Evolutionary conservation across 2,888 invertebrate species (phyloP), one percentile per base, ranked within the genome.

Genomic region (Cataglyphis albicans): DNA sequence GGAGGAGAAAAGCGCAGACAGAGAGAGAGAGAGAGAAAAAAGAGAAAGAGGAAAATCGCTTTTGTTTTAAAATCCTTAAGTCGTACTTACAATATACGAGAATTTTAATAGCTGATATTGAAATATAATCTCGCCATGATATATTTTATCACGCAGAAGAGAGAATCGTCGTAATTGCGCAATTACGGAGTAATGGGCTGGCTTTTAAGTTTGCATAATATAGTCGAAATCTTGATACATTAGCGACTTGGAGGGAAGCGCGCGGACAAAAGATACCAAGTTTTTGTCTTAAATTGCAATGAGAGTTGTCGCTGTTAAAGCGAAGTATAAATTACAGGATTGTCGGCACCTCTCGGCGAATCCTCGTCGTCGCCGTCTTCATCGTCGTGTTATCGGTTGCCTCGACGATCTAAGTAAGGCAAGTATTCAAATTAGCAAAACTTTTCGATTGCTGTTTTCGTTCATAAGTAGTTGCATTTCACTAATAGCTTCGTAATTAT

Each of bases 391-490:
- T 88, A 85, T 88, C 82, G 52, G 82, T 59, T 76, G 76, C 83
- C 70, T 25, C 81, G 44, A 35, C 82, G 81, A 88, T 88, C 80
- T 84, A 80, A 86, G 68, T 72, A 84, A 48, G 63, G 61, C 82
- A 78, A 72, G 84, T 80, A 83, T 89, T 89, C 86, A 81, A 88
- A 87, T 87, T 82, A 87, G 73, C 84, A 86, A 87, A 91, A 91
- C 91, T 90, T 91, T 91, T 91, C 89, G 90, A 91, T 91, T 89
- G 84, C 84, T 88, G 84, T 88, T 80, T 75, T 80, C 72, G 55
- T 64, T 52, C 7, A 59, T 32, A 35, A 21, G 29, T 41, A 18
- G 18, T 6, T 7, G 48, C 61, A 67, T 59, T 38, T 41, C 6
- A 35, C 12, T 44, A 9, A 32, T 52, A 52, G 48, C 18, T 52